These are phyloP conservation scores for Takifugu ocellatus DNA, from an alignment of 2,797 vertebrate genomes.

Conservation along the genomic window DNA sequence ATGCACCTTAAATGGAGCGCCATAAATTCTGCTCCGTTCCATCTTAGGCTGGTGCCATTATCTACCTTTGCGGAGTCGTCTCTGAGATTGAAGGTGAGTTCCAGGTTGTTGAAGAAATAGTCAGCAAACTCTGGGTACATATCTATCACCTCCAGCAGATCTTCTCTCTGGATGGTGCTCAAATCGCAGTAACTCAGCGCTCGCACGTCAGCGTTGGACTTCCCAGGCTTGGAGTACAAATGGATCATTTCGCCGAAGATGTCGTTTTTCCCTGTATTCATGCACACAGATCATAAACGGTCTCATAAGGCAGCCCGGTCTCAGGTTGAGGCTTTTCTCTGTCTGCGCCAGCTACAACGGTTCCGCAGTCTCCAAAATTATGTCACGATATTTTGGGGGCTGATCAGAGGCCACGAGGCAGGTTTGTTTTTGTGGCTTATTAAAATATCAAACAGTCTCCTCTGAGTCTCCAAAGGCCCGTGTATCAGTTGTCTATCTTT, in stretches of 20 bases:
- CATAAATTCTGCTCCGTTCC: too few relatives aligned
- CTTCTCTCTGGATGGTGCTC: slow-evolving; percentile 96
- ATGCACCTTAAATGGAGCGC: not conserved
- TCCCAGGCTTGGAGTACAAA: slow-evolving; percentile 91
- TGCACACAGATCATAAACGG: slow-evolving; percentile 23
- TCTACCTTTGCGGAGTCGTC: slow-evolving; percentile 87
- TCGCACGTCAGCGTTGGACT: slow-evolving; percentile 95
- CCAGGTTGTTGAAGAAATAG: slow-evolving; percentile 93
- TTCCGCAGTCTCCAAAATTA: slow-evolving; percentile 2
- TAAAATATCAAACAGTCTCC: slow-evolving; percentile 43
- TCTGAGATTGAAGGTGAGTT: slow-evolving; percentile 96
- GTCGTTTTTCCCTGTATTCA: slow-evolving; percentile 90
- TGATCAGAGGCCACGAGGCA: slow-evolving; percentile 28
- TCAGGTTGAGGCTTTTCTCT: not conserved
- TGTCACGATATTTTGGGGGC: slow-evolving; percentile 19
- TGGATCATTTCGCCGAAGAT: slow-evolving; percentile 99
- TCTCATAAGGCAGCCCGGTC: too few relatives aligned
- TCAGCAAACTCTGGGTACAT: slow-evolving; percentile 99
- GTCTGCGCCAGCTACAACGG: slow-evolving; percentile 6
- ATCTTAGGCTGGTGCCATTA: too few relatives aligned
- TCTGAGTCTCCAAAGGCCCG: slow-evolving; percentile 33
- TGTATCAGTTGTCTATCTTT: slow-evolving; percentile 48
- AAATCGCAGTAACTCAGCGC: slow-evolving; percentile 97
- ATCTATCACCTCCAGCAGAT: slow-evolving; percentile 94
- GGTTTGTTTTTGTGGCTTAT: slow-evolving; percentile 54